Conservation (phyloP, 2,888 invertebrate genomes). For the Heliconius erato region DNA sequence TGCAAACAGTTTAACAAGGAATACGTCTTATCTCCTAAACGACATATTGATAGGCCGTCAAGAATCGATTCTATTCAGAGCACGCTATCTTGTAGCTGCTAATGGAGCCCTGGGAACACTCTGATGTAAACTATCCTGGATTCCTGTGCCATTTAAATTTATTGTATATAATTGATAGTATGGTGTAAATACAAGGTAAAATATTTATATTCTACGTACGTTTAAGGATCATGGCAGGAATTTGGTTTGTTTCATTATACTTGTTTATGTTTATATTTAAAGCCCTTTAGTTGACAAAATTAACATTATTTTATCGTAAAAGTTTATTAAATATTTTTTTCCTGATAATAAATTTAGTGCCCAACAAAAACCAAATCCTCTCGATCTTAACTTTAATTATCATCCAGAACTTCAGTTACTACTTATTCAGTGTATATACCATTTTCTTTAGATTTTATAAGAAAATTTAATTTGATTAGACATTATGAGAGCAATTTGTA, state of each 20-base stretch:
- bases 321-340: neutral
- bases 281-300: neutral
- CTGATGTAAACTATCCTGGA: constrained; percentile 39
- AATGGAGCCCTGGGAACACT: constrained; percentile 74
- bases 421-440: neutral
- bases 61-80: constrained; percentile 66
- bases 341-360: neutral
- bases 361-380: neutral
- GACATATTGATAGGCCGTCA: constrained; percentile 70
- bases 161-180: constrained; percentile 33
- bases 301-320: neutral
- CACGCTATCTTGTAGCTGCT: constrained; percentile 71
- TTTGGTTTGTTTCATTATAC: neutral
- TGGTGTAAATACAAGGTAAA: neutral
- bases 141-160: constrained; percentile 37
- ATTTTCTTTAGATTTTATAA: too few species aligned
- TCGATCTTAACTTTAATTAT: neutral
- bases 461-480: too few species aligned
- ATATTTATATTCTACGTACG: neutral
- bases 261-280: too few species aligned
- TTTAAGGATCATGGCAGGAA: neutral
- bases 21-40: constrained; percentile 32
- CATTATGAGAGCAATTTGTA: too few species aligned
- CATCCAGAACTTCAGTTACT: neutral
- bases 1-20: constrained; percentile 31